Evolutionary conservation across 2,113 vertebrate species (phyloP), one percentile per base, ranked within the genome.

Genomic region (Castor canadensis): DNA sequence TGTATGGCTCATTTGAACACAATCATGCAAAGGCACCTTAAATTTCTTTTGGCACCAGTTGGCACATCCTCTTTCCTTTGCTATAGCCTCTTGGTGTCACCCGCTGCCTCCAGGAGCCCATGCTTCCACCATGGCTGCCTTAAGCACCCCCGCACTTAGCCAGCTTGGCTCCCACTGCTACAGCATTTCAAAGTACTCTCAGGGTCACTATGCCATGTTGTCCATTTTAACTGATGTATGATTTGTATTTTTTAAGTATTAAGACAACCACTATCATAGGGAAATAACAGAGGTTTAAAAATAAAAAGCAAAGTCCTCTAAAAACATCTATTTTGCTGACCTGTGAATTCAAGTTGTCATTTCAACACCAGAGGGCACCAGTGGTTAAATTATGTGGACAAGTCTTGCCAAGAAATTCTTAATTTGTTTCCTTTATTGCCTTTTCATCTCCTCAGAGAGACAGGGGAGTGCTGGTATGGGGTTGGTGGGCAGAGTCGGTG

Each of bases 321-420:
- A 73, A 49, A 76, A 66, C 16, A 1, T 6, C 47, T 54, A 22
- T 28, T 54, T 79, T 87, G 19, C 66, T 40, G 19, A 58, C 13
- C 43, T 22, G 56, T 17, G 40, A 43, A 17, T 12, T 40, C 22
- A 64, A 88, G 12, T 22, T 15, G 45, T 76, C 79, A 16, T 91
- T 81, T 73, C 3, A 80, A 77, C 98, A 98, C 98, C 32, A 98
- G 98, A 98, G 98, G 98, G 98, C 97, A 90, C 95, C 96, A 91
- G 92, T 82, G 94, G 45, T 83, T 95, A 94, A 97, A 40, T 87
- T 94, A 93, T 89, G 22, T 90, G 84, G 87, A n/a, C 24, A 47
- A 13, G 4, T 58, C 56, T 35, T 69, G 62, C 24, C 56, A 38
- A 9, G n/a, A 82, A 89, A 58, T 75, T 35, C 35, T 73, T 38